Base-by-base conservation (phyloP, 2,888 invertebrate genomes). In the Thumatha senex region DNA sequence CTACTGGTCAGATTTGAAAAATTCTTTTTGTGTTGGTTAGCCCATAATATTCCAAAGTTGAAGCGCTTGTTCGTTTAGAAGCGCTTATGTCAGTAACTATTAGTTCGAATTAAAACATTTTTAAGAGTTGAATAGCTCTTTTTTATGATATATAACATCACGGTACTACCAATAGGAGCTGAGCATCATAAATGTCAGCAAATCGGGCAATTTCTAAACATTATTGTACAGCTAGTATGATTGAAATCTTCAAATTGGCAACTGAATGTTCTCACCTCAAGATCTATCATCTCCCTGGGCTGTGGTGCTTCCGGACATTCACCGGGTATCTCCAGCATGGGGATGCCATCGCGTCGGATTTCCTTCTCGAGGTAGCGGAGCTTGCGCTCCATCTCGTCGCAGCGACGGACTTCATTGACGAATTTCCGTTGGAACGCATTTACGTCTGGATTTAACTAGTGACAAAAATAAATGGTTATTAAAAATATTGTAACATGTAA, bases 241-340 rank as follows among this genome's bases (percentile, higher is more conserved):
- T 24, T 5, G 5, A 24, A 24, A 24, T 4, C 3, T 24, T 24
- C 18, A 24, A 24, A 24, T 2, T 24, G 2, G 2, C 18, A 24
- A 10, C 2, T 30, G 14, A 30, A 15, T 15, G 7, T 42, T n/a
- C 73, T 80, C 79, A 97, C 98, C 94, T 99, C 99, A 58, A 99
- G 93, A 88, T 99, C 99, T 68, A 99, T 98, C 99, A 99, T 99
- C 92, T 99, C 99, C 62, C 98, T 93, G 0, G 99, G 99, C 75
- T 98, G 98, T 0, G 99, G 99, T n/a, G 99, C 99, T 87, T 99
- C 99, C 0, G 99, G 99, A 79, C 98, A 98, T 83, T 99, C 99
- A 3, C 99, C 99, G 0, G 98, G 51, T 39, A 98, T 98, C 82
- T 99, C 98, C 78, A 98, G 87, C 97, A 99, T 99, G 0, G 98